Base-by-base conservation (phyloP, 2,113 vertebrate genomes). In the Leptodactylus fuscus region DNA sequence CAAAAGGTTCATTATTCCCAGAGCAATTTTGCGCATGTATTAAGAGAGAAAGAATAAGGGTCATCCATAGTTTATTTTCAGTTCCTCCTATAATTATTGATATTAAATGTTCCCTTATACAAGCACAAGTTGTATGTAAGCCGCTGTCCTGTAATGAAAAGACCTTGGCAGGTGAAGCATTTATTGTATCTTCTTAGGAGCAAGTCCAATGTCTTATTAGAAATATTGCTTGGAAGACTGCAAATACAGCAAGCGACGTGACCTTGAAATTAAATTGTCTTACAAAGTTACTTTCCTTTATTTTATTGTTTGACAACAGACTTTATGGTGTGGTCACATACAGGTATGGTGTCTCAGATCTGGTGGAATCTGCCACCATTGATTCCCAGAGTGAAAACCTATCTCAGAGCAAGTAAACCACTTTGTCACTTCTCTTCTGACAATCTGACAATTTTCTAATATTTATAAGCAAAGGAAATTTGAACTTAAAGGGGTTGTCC, bases 21-120 rank as follows among this genome's bases (percentile, higher is more conserved):
- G 34, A 79, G 22, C 34, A 41, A 60, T 24, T 55, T 79, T 79
- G 34, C 16, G 29, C 76, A 36, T 60, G 12, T 15, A 58, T 38
- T 79, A 41, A n/a, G 58, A 41, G 22, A n/a, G 5, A 41, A 79
- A 58, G 18, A 58, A 34, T 34, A 1, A 78, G 76, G 44, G 53
- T 60, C 53, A 79, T 60, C 76, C 32, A 79, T 79, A 79, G 76
- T 58, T 79, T 79, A 79, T n/a, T 60, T n/a, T 36, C 32, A 58
- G 32, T 55, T 78, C 49, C 22, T 58, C 48, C 46, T 76, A 32
- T 53, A 77, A 53, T 77, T 77, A 53, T 77, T 53, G 46, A 77
- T 53, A 77, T 5, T 53, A 77, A 74, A 36, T 53, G 74, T 77
- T 77, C 74, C 29, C 36, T 53, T 53, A 77, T 32, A 77, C 29